Base-by-base conservation (phyloP, 2,113 vertebrate genomes). In the Rhagologus leucostigma region DNA sequence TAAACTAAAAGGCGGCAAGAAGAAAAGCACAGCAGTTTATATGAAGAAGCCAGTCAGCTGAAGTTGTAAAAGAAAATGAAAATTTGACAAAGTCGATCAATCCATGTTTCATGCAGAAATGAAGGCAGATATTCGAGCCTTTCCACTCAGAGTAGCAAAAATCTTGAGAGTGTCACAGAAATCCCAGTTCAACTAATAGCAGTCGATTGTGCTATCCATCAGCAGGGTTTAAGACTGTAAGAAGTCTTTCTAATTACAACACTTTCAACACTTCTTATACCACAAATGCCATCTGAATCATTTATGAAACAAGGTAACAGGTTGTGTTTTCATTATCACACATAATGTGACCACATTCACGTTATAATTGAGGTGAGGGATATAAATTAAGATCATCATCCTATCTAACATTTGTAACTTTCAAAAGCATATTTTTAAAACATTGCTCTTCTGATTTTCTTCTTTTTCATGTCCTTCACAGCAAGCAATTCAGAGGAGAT, bases 1-100 rank as follows among this genome's bases (percentile, higher is more conserved):
- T 98, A 98, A 98, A 98, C 97, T 98, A 98, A 98, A 98, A 97
- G 93, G 96, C 20, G 11, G 96, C 92, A 96, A 95, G 96, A 98
- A 98, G 98, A 97, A 98, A 98, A 97, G 97, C 98, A 93, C 96
- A 95, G 97, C 94, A 90, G 81, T 98, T 97, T 97, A 84, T 97
- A 97, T 76, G 97, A 98, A 97, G 96, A 90, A 98, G 89, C 95
- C 96, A 97, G 97, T 97, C 97, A 97, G 97, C 97, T 98, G 97
- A 96, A 98, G 96, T 96, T 97, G 97, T 91, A 96, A 97, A 97
- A 96, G 95, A 97, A 98, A 98, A 98, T 96, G 96, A 97, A 97
- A 97, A 97, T 95, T 94, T 96, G 94, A 84, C 94, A 80, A 73
- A 65, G 86, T 89, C 60, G 95, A 98, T 98, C 98, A 97, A 97